Evolutionary conservation across 1,140 invertebrate species (phyloP), one percentile per base, ranked within the genome.

Genomic region (Chironomus tepperi): DNA sequence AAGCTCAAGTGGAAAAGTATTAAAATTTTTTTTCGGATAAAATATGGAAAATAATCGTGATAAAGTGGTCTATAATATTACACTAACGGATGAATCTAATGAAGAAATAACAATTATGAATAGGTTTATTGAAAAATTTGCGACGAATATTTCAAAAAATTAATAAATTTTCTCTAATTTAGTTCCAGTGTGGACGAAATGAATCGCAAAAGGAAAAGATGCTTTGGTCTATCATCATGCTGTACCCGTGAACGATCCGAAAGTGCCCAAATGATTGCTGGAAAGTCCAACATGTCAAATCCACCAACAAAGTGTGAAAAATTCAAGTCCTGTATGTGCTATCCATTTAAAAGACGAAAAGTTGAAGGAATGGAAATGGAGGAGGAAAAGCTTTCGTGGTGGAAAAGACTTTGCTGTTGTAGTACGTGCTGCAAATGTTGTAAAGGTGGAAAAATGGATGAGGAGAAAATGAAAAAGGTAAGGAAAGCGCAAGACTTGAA

Each of bases 341-440:
- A 21, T 18, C 65, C 65, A 18, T 70, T 70, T 19, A 70, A 70
- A 21, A 15, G 65, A 70, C 65, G 65, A 70, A 70, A 70, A 70
- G 65, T 70, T 19, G 65, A 70, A 18, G 18, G 65, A 3, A 70
- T 70, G 65, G 19, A 70, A 5, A 21, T 19, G 19, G 18, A 70
- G 18, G 9, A 18, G 19, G 19, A 19, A 19, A 18, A 16, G 10
- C 65, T 3, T 19, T 70, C 65, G 7, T 70, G 16, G 16, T 70
- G 65, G 65, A 16, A 70, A 19, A 15, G 65, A 19, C 19, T 70
- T 15, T 70, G 65, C 18, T 70, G 65, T 21, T 70, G 65, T 21
- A 18, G n/a, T 19, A 16, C 15, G n/a, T 70, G 65, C 16, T 70
- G 65, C 5, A 18, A 10, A 19, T 5, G 65, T 2, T 70, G 65